Conservation (phyloP, 1,140 invertebrate species). For the Samia ricini region DNA sequence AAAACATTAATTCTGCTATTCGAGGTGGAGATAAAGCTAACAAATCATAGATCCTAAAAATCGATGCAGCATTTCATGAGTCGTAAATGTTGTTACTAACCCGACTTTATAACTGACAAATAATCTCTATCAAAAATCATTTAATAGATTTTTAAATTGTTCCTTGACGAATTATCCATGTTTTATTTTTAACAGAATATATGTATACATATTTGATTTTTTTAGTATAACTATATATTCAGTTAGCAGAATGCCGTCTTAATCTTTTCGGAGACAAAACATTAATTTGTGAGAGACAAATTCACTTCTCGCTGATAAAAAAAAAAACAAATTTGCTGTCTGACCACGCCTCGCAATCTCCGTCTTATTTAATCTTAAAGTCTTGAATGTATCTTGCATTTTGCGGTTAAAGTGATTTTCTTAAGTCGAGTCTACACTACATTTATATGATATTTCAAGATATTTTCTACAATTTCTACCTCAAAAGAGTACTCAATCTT, state of each 20-base stretch:
- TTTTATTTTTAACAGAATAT: background rate
- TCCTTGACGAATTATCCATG: too few species aligned
- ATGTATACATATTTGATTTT: background rate
- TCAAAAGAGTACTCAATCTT: too few species aligned
- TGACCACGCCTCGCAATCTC: constrained; percentile 13
- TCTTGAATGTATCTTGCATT: constrained; percentile 8
- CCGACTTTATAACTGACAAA: too few species aligned
- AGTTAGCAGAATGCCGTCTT: background rate
- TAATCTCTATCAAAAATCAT: too few species aligned
- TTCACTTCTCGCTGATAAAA: background rate
- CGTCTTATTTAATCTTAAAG: constrained; percentile 9
- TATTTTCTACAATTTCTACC: background rate
- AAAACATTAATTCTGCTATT: too few species aligned
- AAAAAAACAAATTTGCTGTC: constrained; percentile 5
- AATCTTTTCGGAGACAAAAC: background rate
- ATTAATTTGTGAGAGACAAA: background rate
- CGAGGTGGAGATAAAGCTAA: too few species aligned
- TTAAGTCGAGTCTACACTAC: background rate
- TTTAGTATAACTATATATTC: background rate
- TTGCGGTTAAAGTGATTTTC: background rate
- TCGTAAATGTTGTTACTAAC: too few species aligned
- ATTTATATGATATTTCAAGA: background rate
- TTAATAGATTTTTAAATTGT: too few species aligned
- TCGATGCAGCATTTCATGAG: too few species aligned
- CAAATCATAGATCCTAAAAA: too few species aligned